Evolutionary conservation across 2,797 vertebrate species (phyloP), one percentile per base, ranked within the genome.

Genomic region (Squalus acanthias): DNA sequence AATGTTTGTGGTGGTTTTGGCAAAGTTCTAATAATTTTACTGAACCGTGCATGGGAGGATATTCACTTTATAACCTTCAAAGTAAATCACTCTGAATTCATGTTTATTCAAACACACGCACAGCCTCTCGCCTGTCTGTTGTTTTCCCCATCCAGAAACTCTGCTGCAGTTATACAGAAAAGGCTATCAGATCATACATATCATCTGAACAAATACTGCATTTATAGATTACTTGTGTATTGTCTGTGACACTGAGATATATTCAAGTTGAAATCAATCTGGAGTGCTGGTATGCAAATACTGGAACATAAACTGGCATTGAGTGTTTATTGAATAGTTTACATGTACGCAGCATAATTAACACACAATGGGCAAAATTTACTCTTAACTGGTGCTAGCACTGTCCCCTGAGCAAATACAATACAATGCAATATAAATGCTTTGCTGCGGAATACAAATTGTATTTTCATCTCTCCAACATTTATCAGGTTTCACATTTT

Each of bases 211-310:
- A 95, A 95, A 95, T 57, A 57, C 46, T 57, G 26, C 70, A 53
- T 57, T 95, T 76, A 76, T 95, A 76, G 26, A n/a, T 95, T 95
- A 57, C 94, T 95, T 53, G 26, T 74, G 24, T 29, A 76, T 95
- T 95, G 70, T 76, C 29, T 95, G 94, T 74, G 72, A 72, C 50
- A 95, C 57, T 95, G 50, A 95, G 53, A 76, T 95, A 74, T 33
- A 95, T 74, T 76, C 92, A 95, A 69, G 67, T 95, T 95, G 39
- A 92, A 95, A 95, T 74, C 94, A 95, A 95, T 95, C 92, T 95
- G 65, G n/a, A 95, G 15, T 57, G 15, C 50, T 95, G 70, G 70
- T 60, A 74, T 76, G 26, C 22, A 95, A 76, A 74, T 76, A 33
- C 12, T 17, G 67, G 10, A 95, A 95, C 20, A 95, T 57, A 53